Evolutionary conservation across 2,113 vertebrate genomes (phyloP).

Genomic region (Labrus mixtus): DNA sequence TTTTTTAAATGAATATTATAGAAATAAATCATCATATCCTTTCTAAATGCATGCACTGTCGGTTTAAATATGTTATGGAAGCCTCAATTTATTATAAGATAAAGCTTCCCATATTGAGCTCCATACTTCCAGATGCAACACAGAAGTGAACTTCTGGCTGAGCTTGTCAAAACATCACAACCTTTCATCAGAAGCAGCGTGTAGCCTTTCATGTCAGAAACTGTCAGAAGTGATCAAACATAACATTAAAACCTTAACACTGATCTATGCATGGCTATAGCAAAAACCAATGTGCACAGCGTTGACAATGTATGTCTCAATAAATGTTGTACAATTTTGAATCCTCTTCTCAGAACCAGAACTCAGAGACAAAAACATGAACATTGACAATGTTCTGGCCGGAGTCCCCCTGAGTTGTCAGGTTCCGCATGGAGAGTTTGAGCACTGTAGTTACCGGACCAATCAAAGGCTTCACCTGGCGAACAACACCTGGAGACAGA

Average conservation of each 20-base stretch:
- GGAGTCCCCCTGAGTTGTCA: conserved; percentile 88
- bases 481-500: conserved; percentile 88
- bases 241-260: conserved; percentile 36
- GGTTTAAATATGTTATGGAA: conserved; percentile 28
- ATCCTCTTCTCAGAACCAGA: conserved; percentile 90
- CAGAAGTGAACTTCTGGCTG: conserved; percentile 27
- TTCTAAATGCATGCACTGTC: conserved; percentile 74
- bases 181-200: conserved; percentile 46
- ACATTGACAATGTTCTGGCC: conserved; percentile 93
- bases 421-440: conserved; percentile 95
- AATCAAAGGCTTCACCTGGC: conserved; percentile 91
- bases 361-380: conserved; percentile 94
- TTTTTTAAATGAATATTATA: conserved; percentile 39
- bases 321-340: conserved; percentile 16
- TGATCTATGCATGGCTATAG: conserved; percentile 43
- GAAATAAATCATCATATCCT: conserved; percentile 45
- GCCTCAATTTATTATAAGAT: conserved; percentile 20
- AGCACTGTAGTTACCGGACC: conserved; percentile 88
- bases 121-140: conserved; percentile 25
- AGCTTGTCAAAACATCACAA: conserved; percentile 53
- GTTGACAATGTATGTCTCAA: conserved; percentile 41
- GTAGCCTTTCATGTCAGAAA: conserved; percentile 51
- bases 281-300: conserved; percentile 53
- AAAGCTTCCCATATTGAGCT: conserved; percentile 36
- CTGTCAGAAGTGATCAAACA: conserved; percentile 42